Conservation (phyloP, 2,113 vertebrate species). For the Astatotilapia flaviijosephi region DNA sequence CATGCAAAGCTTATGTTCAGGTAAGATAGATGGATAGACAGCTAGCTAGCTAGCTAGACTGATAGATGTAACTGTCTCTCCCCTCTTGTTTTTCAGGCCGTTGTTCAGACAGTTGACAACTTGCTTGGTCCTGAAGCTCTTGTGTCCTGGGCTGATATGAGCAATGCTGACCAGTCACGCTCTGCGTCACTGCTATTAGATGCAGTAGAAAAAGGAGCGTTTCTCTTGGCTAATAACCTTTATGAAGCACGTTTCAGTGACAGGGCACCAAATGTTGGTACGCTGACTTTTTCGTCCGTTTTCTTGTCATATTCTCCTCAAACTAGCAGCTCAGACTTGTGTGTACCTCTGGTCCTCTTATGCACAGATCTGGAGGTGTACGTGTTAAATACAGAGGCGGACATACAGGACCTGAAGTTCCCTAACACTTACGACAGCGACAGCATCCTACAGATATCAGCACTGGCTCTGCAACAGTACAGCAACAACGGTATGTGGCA, state of each 20-base stretch:
- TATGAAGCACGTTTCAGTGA: conserved; percentile 85
- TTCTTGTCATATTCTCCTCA: not conserved
- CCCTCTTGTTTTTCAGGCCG: conserved; percentile 70
- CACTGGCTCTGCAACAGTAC: conserved; percentile 88
- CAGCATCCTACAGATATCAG: conserved; percentile 86
- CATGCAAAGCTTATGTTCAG: conserved; percentile 89
- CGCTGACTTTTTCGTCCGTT: not conserved
- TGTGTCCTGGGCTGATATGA: conserved; percentile 91
- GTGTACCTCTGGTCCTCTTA: not conserved
- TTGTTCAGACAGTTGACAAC: conserved; percentile 88
- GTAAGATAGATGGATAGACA: conserved; percentile 54
- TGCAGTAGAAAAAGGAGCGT: conserved; percentile 88
- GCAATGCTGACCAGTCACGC: conserved; percentile 81
- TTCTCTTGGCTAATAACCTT: conserved; percentile 89
- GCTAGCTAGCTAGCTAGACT: not conserved
- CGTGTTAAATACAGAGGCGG: conserved; percentile 85
- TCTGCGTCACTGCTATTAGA: conserved; percentile 88
- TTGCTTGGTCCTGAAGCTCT: conserved; percentile 82
- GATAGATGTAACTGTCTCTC: not conserved
- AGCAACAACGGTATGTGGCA: conserved; percentile 83
- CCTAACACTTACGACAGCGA: conserved; percentile 86
- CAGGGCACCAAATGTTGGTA: conserved; percentile 84
- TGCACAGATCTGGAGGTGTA: conserved; percentile 85
- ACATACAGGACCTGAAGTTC: conserved; percentile 86
- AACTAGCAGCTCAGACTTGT: not conserved